Evolutionary conservation across 2,113 vertebrate species (phyloP).

Genomic region (Pipra filicauda): DNA sequence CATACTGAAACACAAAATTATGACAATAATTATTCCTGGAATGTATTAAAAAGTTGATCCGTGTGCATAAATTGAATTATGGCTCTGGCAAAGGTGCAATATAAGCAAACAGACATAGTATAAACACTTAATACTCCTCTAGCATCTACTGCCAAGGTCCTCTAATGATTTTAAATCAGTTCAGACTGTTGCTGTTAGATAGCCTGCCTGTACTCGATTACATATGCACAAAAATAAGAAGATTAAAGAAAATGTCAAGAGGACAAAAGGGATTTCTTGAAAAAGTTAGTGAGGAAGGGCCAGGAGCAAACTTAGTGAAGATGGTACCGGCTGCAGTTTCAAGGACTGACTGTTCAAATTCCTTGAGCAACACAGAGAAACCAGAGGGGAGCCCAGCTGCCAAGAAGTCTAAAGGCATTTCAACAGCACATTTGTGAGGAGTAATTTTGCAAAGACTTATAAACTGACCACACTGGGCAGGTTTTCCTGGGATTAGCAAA

Average conservation of each 20-base stretch:
- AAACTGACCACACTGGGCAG: constrained; percentile 42
- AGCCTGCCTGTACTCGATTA: background rate
- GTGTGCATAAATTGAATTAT: constrained; percentile 18
- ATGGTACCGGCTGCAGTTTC: background rate
- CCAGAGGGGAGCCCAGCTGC: background rate
- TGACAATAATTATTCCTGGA: constrained; percentile 50
- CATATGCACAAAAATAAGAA: background rate
- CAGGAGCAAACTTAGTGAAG: background rate
- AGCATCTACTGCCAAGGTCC: constrained; percentile 10
- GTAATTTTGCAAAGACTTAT: constrained; percentile 51
- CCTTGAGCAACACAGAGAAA: background rate
- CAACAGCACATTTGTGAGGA: constrained; percentile 38
- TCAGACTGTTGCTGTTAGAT: constrained; percentile 7
- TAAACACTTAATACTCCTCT: constrained; percentile 1
- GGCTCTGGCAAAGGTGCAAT: constrained; percentile 11
- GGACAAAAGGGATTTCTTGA: background rate
- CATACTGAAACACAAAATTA: background rate
- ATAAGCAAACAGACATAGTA: background rate
- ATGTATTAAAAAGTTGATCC: constrained; percentile 39
- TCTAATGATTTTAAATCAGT: background rate
- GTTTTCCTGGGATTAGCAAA: constrained; percentile 34
- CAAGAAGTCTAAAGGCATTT: constrained; percentile 38
- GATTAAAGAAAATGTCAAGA: background rate
- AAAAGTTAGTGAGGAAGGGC: background rate
- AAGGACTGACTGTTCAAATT: background rate